Percentiles rank a stretch among this genome's conserved stretches.
Evolutionary conservation across 2,888 invertebrate species (phyloP).

Genomic region (Melitaea athalia): DNA sequence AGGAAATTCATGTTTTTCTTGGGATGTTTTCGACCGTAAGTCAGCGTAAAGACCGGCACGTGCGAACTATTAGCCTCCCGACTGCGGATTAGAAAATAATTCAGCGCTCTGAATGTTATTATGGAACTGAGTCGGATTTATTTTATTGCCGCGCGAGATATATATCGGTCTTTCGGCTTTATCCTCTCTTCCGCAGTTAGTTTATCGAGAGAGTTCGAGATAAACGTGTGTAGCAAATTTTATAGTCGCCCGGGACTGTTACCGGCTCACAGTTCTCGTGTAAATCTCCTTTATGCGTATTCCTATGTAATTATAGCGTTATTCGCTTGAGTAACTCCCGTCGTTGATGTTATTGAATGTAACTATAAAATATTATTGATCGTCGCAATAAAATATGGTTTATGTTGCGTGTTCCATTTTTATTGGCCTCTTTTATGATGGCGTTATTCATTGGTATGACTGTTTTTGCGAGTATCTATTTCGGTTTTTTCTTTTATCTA

Average conservation of each 20-base stretch:
- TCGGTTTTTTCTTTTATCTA: slow-evolving; percentile 13
- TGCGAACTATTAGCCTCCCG: slow-evolving; percentile 81
- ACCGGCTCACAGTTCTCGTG: slow-evolving; percentile 53
- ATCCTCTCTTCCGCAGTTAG: slow-evolving; percentile 71
- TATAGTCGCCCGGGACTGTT: slow-evolving; percentile 61
- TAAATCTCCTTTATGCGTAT: slow-evolving; percentile 76
- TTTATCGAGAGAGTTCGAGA: slow-evolving; percentile 67
- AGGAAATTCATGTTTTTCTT: slow-evolving; percentile 80
- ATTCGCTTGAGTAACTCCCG: slow-evolving; percentile 70
- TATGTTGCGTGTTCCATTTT: slow-evolving; percentile 61
- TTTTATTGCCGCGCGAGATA: slow-evolving; percentile 76
- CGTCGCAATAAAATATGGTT: slow-evolving; percentile 71
- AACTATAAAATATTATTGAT: slow-evolving; percentile 79
- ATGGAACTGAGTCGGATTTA: slow-evolving; percentile 77
- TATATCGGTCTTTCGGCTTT: slow-evolving; percentile 74
- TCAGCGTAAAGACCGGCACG: slow-evolving; percentile 75
- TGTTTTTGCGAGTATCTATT: slow-evolving; percentile 38
- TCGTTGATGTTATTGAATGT: slow-evolving; percentile 76
- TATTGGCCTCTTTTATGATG: slow-evolving; percentile 60
- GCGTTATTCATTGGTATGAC: slow-evolving; percentile 51
- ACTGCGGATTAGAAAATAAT: slow-evolving; percentile 80
- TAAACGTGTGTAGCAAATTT: slow-evolving; percentile 68
- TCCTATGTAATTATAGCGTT: slow-evolving; percentile 75
- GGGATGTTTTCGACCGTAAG: slow-evolving; percentile 74
- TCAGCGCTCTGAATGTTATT: slow-evolving; percentile 80